Conservation (phyloP, 2,113 vertebrate species). For the Pseudorhombus dupliciocellatus region DNA sequence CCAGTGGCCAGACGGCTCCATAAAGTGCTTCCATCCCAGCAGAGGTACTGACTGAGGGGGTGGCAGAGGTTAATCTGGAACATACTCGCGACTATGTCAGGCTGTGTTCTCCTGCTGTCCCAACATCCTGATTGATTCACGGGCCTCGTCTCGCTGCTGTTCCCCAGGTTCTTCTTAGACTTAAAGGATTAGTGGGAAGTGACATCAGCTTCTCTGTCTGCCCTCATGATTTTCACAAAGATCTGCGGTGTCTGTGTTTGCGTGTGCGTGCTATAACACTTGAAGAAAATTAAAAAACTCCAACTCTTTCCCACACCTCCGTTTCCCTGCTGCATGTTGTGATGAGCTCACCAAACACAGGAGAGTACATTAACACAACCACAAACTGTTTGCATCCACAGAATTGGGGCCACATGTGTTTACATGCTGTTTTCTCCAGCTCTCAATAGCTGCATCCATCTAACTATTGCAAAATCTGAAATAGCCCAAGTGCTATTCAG, state of each 20-base stretch:
- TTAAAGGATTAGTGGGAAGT: slow-evolving; percentile 59
- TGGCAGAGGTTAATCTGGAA: slow-evolving; percentile 75
- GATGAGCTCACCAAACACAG: slow-evolving; percentile 35
- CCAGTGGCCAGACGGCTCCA: slow-evolving; percentile 51
- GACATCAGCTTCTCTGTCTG: slow-evolving; percentile 35
- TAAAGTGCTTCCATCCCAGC: slow-evolving; percentile 58
- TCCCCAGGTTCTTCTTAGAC: slow-evolving; percentile 51
- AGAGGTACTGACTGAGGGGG: slow-evolving; percentile 49
- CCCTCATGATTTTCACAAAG: slow-evolving; percentile 9
- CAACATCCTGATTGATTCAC: slow-evolving; percentile 68
- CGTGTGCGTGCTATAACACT: slow-evolving; percentile 8
- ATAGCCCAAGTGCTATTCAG: neutral
- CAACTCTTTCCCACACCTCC: slow-evolving; percentile 7
- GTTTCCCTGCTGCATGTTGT: neutral
- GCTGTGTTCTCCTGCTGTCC: slow-evolving; percentile 59
- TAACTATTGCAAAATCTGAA: slow-evolving; percentile 18
- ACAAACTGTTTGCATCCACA: slow-evolving; percentile 17
- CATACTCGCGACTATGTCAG: slow-evolving; percentile 62
- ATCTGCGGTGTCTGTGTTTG: neutral
- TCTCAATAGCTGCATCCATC: slow-evolving; percentile 27
- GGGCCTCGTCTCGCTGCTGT: slow-evolving; percentile 51
- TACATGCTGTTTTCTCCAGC: slow-evolving; percentile 8
- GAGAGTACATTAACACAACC: slow-evolving; percentile 45
- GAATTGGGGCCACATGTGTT: slow-evolving; percentile 50
- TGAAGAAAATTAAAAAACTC: slow-evolving; percentile 2